Evolutionary conservation across 2,888 invertebrate species (phyloP).

Genomic region (Microchrysa polita): DNA sequence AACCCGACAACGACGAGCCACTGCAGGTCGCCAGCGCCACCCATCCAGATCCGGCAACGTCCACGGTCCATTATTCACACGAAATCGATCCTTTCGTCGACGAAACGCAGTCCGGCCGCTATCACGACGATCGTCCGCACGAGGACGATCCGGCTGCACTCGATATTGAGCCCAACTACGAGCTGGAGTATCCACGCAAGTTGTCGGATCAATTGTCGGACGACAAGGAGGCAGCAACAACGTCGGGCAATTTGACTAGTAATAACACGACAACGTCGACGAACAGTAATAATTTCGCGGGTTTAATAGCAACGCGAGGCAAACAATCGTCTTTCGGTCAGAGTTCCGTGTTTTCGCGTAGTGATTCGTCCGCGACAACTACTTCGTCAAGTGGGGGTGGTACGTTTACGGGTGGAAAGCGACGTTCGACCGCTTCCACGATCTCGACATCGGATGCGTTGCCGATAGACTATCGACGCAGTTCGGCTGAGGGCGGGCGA

Average conservation of each 20-base stretch:
- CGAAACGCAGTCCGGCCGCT: constrained; percentile 15
- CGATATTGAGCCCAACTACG: constrained; percentile 6
- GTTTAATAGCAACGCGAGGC: constrained; percentile 54
- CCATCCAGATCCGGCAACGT: constrained; percentile 36
- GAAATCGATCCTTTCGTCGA: neutral
- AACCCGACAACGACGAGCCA: constrained; percentile 51
- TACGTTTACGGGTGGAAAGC: constrained; percentile 61
- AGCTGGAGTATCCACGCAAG: constrained; percentile 17
- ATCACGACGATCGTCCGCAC: constrained; percentile 14
- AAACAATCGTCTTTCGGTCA: constrained; percentile 60
- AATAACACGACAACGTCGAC: constrained; percentile 10
- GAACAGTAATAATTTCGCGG: constrained; percentile 25
- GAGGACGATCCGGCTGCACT: neutral
- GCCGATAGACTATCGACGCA: constrained; percentile 61
- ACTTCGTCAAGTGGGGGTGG: constrained; percentile 61
- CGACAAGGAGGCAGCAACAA: neutral
- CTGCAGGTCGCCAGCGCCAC: constrained; percentile 43
- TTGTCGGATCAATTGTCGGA: constrained; percentile 38
- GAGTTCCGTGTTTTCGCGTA: constrained; percentile 59
- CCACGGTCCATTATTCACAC: neutral
- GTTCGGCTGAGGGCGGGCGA: constrained; percentile 61
- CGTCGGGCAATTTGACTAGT: constrained; percentile 12
- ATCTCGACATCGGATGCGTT: constrained; percentile 62
- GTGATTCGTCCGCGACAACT: constrained; percentile 64
- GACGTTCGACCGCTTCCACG: constrained; percentile 63